A percentile compares a stretch with the other conserved stretches of the same genome.
phyloP scores from a whole-genome alignment of 2,888 invertebrate genomes.

The Arge pagana region DNA sequence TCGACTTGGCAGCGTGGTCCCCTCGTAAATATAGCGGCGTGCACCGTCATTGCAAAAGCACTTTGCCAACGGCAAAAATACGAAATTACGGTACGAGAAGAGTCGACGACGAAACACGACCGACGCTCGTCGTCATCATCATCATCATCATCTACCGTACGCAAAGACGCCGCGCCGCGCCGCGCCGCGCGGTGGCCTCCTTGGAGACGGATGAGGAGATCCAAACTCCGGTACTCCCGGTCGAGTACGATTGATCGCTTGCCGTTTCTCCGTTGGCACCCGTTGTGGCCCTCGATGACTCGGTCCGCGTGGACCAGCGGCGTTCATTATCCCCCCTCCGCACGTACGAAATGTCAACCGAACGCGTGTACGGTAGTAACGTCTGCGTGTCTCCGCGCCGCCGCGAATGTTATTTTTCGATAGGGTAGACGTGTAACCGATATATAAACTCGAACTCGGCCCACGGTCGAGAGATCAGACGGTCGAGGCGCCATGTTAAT shows the following conservation, averaged over 20 bases:
- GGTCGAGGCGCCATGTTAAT: not conserved
- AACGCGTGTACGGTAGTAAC: no score
- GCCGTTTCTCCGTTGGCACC: slow-evolving; percentile 11
- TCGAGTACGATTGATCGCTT: slow-evolving; percentile 14
- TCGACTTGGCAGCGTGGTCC: slow-evolving; percentile 49
- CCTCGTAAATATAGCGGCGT: slow-evolving; percentile 44
- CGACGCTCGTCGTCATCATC: not conserved
- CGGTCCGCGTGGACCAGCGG: no score
- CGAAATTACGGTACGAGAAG: slow-evolving; percentile 4
- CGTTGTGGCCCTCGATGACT: slow-evolving; percentile 19
- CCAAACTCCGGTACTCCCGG: slow-evolving; percentile 10
- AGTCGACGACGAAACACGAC: not conserved
- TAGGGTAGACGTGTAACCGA: no score
- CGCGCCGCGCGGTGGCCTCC: slow-evolving; percentile 1
- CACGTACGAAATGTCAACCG: slow-evolving; percentile 16
- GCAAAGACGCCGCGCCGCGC: not conserved
- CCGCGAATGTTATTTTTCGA: no score
- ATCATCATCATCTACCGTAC: not conserved
- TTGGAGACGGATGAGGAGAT: no score
- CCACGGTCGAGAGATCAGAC: not conserved
- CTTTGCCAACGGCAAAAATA: slow-evolving; percentile 15
- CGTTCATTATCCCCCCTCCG: no score
- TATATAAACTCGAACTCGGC: no score
- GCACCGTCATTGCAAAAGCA: slow-evolving; percentile 20
- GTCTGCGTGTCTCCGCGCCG: no score